Evolutionary conservation across 2,113 vertebrate species (phyloP).

Genomic region (Spea bombifrons): DNA sequence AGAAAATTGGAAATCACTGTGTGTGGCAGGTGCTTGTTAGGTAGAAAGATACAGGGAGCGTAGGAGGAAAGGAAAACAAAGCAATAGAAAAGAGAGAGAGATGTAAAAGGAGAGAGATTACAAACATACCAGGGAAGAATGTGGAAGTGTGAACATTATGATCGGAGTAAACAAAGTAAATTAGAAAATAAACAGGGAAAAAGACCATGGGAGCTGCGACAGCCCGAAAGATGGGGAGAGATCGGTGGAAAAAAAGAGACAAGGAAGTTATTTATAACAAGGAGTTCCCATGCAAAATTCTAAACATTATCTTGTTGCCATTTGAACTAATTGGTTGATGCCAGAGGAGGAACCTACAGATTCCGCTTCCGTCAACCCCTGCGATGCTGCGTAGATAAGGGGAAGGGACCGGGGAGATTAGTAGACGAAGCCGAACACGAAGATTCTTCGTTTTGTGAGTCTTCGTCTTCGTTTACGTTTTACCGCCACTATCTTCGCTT

Average conservation of each 20-base stretch:
- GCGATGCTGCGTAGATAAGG: too few species aligned
- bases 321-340: too few species aligned
- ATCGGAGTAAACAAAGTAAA: not conserved
- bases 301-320: too few species aligned
- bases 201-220: too few species aligned
- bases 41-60: not conserved
- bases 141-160: not conserved
- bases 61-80: not conserved
- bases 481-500: too few species aligned
- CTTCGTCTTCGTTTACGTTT: too few species aligned
- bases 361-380: too few species aligned
- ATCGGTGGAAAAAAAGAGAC: not conserved
- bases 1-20: slow-evolving; percentile 10
- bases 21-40: slow-evolving; percentile 28
- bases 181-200: not conserved
- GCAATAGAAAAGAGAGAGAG: not conserved
- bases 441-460: too few species aligned
- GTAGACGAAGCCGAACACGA: too few species aligned
- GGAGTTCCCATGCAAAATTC: too few species aligned
- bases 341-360: too few species aligned
- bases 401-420: too few species aligned
- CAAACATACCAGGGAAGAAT: not conserved
- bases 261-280: not conserved
- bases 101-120: not conserved
- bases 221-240: not conserved